These are phyloP conservation scores for Valencia hispanica DNA, from an alignment of 2,797 vertebrate genomes.

Conservation along the genomic window DNA sequence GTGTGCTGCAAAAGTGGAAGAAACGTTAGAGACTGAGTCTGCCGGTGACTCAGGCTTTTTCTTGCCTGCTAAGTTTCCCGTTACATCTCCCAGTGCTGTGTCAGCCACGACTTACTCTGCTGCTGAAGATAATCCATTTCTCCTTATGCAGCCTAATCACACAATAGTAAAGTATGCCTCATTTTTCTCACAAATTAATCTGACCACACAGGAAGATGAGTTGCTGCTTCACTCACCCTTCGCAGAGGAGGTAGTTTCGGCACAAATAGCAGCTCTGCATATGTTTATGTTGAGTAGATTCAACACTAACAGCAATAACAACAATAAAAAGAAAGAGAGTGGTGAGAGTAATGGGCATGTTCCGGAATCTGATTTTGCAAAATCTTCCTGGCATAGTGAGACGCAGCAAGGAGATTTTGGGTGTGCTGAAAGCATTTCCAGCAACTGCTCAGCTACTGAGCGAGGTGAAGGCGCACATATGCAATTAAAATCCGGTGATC, in stretches of 20 bases:
- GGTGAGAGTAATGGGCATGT: conserved; percentile 24
- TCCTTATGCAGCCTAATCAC: conserved; percentile 22
- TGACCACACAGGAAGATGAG: conserved; percentile 46
- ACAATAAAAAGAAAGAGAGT: conserved; percentile 37
- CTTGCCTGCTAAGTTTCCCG: conserved; percentile 39
- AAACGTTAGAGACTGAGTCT: conserved; percentile 36
- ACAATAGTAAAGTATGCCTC: conserved; percentile 14
- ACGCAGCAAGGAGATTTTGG: conserved; percentile 38
- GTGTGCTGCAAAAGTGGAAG: conserved; percentile 28
- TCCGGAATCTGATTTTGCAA: conserved; percentile 39
- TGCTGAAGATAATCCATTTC: conserved; percentile 5
- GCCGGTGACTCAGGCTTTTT: conserved; percentile 65
- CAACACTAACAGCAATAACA: conserved; percentile 70
- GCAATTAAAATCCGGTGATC: conserved; percentile 78
- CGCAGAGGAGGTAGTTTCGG: conserved; percentile 69
- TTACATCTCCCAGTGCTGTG: conserved; percentile 22
- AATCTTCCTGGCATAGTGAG: conserved; percentile 28
- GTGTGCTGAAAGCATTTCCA: conserved; percentile 54
- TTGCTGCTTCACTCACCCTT: conserved; percentile 6
- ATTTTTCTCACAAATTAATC: conserved; percentile 48
- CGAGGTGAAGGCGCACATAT: conserved; percentile 40
- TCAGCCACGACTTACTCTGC: conserved; percentile 28
- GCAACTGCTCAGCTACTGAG: conserved; percentile 66
- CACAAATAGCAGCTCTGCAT: conserved; percentile 58
- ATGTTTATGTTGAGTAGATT: conserved; percentile 48